phyloP scores from a whole-genome alignment of 2,113 vertebrate species.

The Dissostichus mawsoni region DNA sequence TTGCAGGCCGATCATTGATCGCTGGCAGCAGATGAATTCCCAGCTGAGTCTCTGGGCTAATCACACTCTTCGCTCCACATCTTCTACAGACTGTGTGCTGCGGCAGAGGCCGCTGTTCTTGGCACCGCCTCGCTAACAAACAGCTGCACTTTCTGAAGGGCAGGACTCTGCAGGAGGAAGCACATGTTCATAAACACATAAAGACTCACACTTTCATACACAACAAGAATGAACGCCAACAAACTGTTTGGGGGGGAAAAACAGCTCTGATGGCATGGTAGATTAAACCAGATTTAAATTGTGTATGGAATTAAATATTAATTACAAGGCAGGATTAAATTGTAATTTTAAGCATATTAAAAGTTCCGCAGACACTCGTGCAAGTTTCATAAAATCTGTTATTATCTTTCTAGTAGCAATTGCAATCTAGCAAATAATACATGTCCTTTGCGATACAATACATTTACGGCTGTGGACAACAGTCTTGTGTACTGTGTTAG shows the following conservation, averaged over 20 bases:
- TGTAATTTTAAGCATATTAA: conserved; percentile 18
- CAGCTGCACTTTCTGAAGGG: conserved; percentile 60
- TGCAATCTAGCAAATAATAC: not conserved
- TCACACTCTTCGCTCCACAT: conserved; percentile 70
- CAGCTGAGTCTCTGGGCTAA: conserved; percentile 66
- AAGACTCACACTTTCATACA: conserved; percentile 25
- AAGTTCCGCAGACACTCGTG: conserved; percentile 13
- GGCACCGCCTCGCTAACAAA: conserved; percentile 49
- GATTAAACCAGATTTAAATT: conserved; percentile 4
- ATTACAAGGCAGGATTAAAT: conserved; percentile 1
- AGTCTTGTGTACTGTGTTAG: not conserved
- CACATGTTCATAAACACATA: conserved; percentile 36
- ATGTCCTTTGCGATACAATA: conserved; percentile 5
- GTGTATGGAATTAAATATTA: conserved; percentile 22
- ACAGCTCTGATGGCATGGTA: not conserved
- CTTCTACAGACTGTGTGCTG: conserved; percentile 56
- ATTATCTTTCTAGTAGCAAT: conserved; percentile 14
- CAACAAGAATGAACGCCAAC: conserved; percentile 5
- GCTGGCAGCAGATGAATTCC: conserved; percentile 67
- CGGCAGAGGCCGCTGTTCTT: conserved; percentile 56
- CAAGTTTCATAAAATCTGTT: conserved; percentile 43
- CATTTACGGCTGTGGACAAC: not conserved
- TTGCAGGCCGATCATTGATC: conserved; percentile 67
- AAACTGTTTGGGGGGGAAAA: not conserved
- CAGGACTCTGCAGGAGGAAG: conserved; percentile 46